Base-by-base conservation (phyloP, 2,888 invertebrate species). In the Seira sanloemensis region DNA sequence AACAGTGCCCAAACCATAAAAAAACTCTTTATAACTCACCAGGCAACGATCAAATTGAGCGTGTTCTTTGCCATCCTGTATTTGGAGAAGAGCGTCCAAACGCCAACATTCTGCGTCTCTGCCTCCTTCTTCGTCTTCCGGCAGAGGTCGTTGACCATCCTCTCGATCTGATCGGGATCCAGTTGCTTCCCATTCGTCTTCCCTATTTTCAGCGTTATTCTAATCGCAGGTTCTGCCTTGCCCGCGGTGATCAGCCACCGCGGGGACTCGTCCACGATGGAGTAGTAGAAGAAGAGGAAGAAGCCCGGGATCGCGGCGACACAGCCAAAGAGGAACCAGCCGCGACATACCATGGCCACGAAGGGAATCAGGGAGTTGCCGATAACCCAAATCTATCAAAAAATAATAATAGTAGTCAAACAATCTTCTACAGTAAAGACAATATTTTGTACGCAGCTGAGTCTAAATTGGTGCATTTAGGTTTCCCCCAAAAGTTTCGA, bases 241-340 rank as follows among this genome's bases (percentile, higher is more conserved):
- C 77, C 77, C 0, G 19, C 67, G 2, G 71, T 66, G 23, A 82
- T 76, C 1, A 90, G 78, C 90, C 90, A 90, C 1, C 90, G 88
- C 0, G 90, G 90, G 4, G 89, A 89, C 58, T 90, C 90, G 0
- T 89, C 88, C 9, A 90, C 69, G 9, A 89, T 78, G 4, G 87
- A 88, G 72, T 54, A 80, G 77, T 88, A 89, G 18, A 83, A 66
- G 58, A 89, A 80, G 9, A 88, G 78, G 50, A 89, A 54, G 19
- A 86, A 81, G 68, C 84, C 83, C 0, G 89, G 90, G 19, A 88
- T 27, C 19, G 86, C 88, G 0, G 90, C 89, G 2, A 90, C 74
- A 4, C 90, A 83, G 0, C 90, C 90, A 2, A 91, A 87, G 0
- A 89, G 75, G 21, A 90, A 88, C 90, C 90, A 91, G 27, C 87